Evolutionary conservation across 2,888 invertebrate species (phyloP), one percentile per base, ranked within the genome.

Genomic region (Antheraea yamamai): DNA sequence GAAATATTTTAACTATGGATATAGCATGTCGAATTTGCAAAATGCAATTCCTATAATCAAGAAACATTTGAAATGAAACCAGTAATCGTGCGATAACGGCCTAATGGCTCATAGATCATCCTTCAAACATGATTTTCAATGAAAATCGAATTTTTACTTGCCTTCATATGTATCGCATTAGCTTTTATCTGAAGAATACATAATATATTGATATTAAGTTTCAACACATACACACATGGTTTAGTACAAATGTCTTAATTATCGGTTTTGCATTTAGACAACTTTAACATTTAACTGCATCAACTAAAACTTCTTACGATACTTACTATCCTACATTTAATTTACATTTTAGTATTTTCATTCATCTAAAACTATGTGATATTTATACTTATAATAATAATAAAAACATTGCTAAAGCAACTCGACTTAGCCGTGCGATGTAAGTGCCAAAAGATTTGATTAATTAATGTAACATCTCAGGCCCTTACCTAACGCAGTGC

Each of bases 371-470:
- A 26, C 26, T 71, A 75, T 52, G 68, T 74, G 71, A 55, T 66
- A 74, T 66, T 35, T 66, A 51, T 58, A 75, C 23, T 73, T 71
- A 47, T 66, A 70, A 10, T 76, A 72, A 72, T 58, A 66, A 20
- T 66, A 66, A 30, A 66, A n/a, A n/a, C 16, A 66, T 71, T 71
- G 58, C 73, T 72, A n/a, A 74, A 75, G 30, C 75, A 72, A 75
- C 61, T 75, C 51, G 68, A 66, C 18, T 39, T 68, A 66, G 30
- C n/a, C 23, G 58, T 74, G 71, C 26, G 20, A 70, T 77, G 84
- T 86, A 88, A 87, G 89, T 87, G 89, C 89, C 90, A 81, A 77
- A 84, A 87, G 84, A 88, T 82, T 83, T 80, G 73, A 81, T 80
- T 79, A 84, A 85, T 82, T 81, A 84, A 86, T 84, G 77, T 83